These are phyloP conservation scores for Gibbula magus DNA, from an alignment of 2,888 invertebrate species.

Conservation along the genomic window DNA sequence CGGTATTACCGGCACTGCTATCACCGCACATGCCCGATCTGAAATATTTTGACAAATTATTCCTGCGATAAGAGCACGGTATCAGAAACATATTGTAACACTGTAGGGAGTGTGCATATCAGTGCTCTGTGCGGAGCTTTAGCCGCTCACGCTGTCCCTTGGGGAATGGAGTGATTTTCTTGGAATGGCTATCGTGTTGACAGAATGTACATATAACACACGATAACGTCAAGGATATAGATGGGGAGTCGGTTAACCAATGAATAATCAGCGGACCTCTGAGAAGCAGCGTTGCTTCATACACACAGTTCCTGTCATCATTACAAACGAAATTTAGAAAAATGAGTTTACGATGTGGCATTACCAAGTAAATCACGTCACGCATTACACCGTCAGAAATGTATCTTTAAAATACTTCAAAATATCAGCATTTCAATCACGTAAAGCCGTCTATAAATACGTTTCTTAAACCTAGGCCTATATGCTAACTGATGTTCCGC, in stretches of 20 bases:
- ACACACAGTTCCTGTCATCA: too few relatives aligned
- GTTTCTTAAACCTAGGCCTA: too few relatives aligned
- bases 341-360: too few relatives aligned
- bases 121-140: not conserved
- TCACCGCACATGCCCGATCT: not conserved
- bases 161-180: not conserved
- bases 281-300: not conserved
- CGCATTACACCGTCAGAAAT: too few relatives aligned
- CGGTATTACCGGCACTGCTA: not conserved
- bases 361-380: too few relatives aligned
- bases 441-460: too few relatives aligned
- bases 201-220: not conserved
- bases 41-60: constrained; percentile 5
- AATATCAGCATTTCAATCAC: too few relatives aligned
- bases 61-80: not conserved
- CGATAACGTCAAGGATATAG: not conserved
- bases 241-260: not conserved
- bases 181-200: constrained; percentile 5
- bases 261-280: not conserved
- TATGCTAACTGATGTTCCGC: too few relatives aligned
- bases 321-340: too few relatives aligned
- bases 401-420: too few relatives aligned
- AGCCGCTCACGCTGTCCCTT: not conserved
- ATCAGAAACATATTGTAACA: not conserved
- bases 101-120: not conserved